Evolutionary conservation across 1,140 invertebrate genomes (phyloP), one percentile per base, ranked within the genome.

Genomic region (Semibalanus balanoides): DNA sequence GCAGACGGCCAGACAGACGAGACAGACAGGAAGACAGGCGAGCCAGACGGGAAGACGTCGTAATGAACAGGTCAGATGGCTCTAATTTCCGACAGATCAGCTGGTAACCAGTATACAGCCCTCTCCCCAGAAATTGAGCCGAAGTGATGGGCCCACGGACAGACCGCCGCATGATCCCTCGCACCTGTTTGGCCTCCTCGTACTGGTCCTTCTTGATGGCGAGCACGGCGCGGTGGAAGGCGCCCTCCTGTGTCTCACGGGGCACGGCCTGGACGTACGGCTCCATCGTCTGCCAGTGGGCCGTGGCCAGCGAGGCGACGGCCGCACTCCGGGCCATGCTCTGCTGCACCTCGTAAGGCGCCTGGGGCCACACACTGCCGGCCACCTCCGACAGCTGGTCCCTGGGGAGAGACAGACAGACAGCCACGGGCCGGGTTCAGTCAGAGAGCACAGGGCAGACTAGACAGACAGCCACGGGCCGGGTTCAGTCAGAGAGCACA

Each of bases 171-270:
- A 5, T 7, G 35, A 5, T 25, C 14, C 22, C 7, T 14, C 74
- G 75, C 74, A 84, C 80, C 80, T 84, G 80, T 76, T 89, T 87
- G 27, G 89, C 90, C 74, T 84, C 75, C 73, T 83, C 87, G 82
- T 91, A 99, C 78, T 98, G 88, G 69, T 91, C 90, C 76, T 92
- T 89, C 80, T 98, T 94, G 69, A 99, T 92, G 25, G 92, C 90
- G 17, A 98, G 84, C n/a, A 99, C 94, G 0, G 96, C 95, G 78
- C 96, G 85, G 82, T 97, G 98, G 84, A 99, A 99, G 0, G 94
- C 91, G 0, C 96, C 95, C 82, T 99, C 96, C 82, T 94, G 94
- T 0, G 90, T 92, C 76, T 85, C 84, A 29, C 83, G 81, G 3
- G 87, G 86, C 28, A 88, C 84, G 73, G 82, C 80, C 43, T 82